Conservation (phyloP, 2,113 vertebrate species). For the Brachypodius melanocephalos region DNA sequence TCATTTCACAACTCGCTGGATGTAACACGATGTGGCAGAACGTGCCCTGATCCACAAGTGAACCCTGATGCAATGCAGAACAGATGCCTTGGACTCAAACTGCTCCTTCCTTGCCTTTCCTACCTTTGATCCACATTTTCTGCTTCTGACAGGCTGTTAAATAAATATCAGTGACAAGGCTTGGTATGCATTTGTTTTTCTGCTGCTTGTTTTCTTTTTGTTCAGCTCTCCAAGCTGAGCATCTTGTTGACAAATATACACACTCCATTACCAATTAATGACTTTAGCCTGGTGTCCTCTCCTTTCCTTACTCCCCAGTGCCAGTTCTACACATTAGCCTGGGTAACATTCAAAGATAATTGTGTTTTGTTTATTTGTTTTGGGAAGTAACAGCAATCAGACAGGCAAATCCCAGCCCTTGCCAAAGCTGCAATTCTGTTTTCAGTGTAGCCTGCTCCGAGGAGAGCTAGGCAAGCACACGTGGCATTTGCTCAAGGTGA, state of each 20-base stretch:
- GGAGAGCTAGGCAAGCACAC: background rate
- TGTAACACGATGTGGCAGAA: constrained; percentile 58
- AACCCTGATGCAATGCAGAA: constrained; percentile 33
- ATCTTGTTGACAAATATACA: constrained; percentile 18
- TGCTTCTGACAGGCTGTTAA: constrained; percentile 23
- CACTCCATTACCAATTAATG: constrained; percentile 51
- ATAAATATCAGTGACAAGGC: constrained; percentile 31
- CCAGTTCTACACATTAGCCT: constrained; percentile 11
- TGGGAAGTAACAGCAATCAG: background rate
- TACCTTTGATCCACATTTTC: constrained; percentile 50
- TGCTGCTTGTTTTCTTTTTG: constrained; percentile 4
- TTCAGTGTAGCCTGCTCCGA: background rate
- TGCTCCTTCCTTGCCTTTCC: constrained; percentile 33
- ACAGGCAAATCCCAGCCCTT: constrained; percentile 30
- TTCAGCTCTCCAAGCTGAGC: background rate
- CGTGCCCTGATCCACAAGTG: constrained; percentile 15
- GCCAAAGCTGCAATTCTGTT: background rate
- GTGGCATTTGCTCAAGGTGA: background rate
- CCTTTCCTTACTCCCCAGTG: constrained; percentile 8
- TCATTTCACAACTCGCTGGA: constrained; percentile 36
- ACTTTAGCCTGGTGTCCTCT: constrained; percentile 10
- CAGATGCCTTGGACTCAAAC: constrained; percentile 12
- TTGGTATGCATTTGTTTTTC: constrained; percentile 9
- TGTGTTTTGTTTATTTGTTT: constrained; percentile 42
- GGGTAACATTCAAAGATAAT: constrained; percentile 48